Conservation (phyloP, 2,113 vertebrate species). For the Menura novaehollandiae region DNA sequence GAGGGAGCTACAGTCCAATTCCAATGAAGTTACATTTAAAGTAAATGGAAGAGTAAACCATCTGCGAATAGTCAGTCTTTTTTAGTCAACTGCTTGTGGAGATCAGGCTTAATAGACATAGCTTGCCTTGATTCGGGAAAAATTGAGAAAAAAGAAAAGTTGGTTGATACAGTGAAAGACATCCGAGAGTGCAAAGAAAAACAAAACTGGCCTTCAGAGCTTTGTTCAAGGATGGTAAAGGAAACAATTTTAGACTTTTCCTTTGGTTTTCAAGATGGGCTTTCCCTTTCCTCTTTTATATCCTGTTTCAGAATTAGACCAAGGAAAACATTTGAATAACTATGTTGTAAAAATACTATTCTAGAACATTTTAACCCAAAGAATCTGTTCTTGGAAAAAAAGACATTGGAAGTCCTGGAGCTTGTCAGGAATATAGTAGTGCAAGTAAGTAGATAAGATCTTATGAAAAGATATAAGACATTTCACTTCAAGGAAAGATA, state of each 20-base stretch:
- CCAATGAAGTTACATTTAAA: neutral
- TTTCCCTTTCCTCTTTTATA: neutral
- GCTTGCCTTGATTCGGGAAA: neutral
- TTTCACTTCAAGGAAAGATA: neutral
- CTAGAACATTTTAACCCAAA: neutral
- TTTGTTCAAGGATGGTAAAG: neutral
- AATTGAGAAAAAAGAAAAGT: neutral
- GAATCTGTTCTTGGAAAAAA: neutral
- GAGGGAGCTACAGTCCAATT: neutral
- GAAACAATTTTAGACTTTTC: neutral
- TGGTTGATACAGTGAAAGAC: neutral
- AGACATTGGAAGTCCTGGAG: neutral
- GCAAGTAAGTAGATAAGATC: neutral
- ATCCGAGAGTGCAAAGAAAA: neutral
- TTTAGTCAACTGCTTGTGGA: neutral
- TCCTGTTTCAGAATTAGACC: neutral
- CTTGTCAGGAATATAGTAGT: neutral
- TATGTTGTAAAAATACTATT: neutral
- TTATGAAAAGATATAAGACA: neutral
- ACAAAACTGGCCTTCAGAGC: neutral
- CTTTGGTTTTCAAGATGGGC: neutral
- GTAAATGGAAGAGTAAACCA: neutral
- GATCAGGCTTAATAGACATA: neutral
- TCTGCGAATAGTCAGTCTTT: neutral
- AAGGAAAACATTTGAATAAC: neutral